Conservation (phyloP, 1,140 invertebrate genomes). For the Drosophila ficusphila region DNA sequence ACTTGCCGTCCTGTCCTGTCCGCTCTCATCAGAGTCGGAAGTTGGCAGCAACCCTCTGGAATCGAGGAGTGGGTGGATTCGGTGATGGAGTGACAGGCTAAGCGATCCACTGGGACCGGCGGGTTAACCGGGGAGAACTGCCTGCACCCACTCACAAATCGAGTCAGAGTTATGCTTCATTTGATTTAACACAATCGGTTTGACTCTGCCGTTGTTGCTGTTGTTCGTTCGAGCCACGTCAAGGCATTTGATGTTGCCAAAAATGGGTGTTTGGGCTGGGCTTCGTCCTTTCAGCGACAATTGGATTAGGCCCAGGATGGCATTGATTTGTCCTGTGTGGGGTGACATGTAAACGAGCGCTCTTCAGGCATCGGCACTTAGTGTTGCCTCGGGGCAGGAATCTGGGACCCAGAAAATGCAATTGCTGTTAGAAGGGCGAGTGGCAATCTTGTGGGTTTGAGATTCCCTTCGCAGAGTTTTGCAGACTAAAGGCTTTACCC, state of each 20-base stretch:
- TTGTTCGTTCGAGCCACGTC: slow-evolving; percentile 11
- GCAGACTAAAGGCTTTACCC: no score
- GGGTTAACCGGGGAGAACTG: slow-evolving; percentile 34
- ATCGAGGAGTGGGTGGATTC: slow-evolving; percentile 1
- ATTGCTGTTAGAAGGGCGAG: background rate
- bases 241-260: slow-evolving; percentile 53
- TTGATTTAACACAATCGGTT: slow-evolving; percentile 81
- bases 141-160: slow-evolving; percentile 58
- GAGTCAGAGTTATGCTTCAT: slow-evolving; percentile 82
- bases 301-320: slow-evolving; percentile 48
- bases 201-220: slow-evolving; percentile 15
- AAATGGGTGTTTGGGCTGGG: background rate
- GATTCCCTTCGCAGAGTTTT: no score
- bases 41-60: slow-evolving; percentile 44
- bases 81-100: slow-evolving; percentile 60
- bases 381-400: slow-evolving; percentile 15
- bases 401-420: background rate
- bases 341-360: slow-evolving; percentile 46
- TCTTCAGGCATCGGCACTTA: slow-evolving; percentile 27
- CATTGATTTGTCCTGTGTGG: slow-evolving; percentile 32
- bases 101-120: slow-evolving; percentile 65
- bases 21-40: slow-evolving; percentile 45
- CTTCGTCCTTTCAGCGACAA: slow-evolving; percentile 41
- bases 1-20: slow-evolving; percentile 22
- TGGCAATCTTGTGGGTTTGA: no score